These are phyloP conservation scores for Pterocles gutturalis DNA, from an alignment of 2,113 vertebrate genomes.

Conservation along the genomic window DNA sequence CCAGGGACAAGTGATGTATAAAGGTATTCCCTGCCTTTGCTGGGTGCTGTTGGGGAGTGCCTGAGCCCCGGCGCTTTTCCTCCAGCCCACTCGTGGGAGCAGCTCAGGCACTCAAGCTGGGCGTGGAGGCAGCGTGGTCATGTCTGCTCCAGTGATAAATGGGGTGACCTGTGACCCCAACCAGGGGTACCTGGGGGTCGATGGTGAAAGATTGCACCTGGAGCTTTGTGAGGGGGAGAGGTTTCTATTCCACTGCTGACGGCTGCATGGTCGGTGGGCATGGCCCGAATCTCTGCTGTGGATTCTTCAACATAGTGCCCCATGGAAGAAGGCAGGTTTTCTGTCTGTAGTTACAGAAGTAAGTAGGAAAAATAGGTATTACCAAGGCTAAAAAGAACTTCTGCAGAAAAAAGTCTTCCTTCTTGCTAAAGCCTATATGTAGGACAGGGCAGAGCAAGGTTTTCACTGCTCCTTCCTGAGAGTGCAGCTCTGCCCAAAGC, in stretches of 20 bases:
- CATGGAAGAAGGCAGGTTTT: not conserved
- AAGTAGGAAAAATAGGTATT: not conserved
- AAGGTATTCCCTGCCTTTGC: not conserved
- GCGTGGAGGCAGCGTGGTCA: rapidly evolving
- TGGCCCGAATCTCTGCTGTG: not conserved
- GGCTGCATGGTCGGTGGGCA: not conserved
- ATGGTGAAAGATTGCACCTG: rapidly evolving
- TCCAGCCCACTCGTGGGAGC: not conserved
- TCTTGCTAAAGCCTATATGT: not conserved
- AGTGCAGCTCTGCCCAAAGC: not conserved
- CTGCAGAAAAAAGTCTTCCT: not conserved
- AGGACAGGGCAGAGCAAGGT: not conserved
- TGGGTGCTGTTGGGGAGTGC: not conserved
- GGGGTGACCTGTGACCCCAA: not conserved
- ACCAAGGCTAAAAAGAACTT: not conserved
- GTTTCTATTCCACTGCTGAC: not conserved
- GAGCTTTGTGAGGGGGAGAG: not conserved
- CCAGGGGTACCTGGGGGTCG: not conserved
- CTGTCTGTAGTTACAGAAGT: not conserved
- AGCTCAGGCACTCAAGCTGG: not conserved
- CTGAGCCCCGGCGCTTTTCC: not conserved
- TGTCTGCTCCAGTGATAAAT: rapidly evolving
- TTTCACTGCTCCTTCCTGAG: rapidly evolving
- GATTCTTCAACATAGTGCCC: not conserved
- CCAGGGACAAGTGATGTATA: not conserved